These are phyloP conservation scores for Ailuropoda melanoleuca DNA, from an alignment of 2,113 vertebrate species.

Conservation along the genomic window DNA sequence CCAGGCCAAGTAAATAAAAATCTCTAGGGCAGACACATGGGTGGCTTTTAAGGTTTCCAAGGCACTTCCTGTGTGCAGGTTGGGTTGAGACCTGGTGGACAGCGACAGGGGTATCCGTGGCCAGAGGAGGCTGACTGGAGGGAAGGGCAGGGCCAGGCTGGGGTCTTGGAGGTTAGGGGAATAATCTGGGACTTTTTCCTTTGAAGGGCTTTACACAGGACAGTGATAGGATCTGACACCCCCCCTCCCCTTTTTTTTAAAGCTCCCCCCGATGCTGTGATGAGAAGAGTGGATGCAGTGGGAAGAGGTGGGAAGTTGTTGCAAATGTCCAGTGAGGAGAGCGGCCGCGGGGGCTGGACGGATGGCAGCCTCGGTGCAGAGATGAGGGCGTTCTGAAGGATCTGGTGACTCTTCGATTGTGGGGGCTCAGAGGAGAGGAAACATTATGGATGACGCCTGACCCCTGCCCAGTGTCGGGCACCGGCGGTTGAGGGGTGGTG, in stretches of 20 bases:
- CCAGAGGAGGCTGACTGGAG: neutral
- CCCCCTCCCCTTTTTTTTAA: too few relatives aligned
- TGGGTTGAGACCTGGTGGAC: neutral
- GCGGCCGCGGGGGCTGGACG: neutral
- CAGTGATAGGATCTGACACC: neutral
- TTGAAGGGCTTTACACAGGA: neutral
- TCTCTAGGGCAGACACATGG: neutral
- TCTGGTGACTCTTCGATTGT: neutral
- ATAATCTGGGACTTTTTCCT: neutral
- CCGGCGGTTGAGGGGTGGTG: neutral
- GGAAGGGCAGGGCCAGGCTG: neutral
- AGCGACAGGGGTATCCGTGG: accelerated
- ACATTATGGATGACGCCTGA: neutral
- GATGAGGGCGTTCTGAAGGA: neutral
- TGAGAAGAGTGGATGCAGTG: neutral
- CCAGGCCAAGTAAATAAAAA: neutral
- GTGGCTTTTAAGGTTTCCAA: neutral
- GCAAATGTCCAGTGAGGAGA: neutral
- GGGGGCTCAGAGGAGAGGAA: neutral
- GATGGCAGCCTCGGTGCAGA: too few relatives aligned
- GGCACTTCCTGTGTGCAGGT: neutral
- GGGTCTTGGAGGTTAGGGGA: neutral
- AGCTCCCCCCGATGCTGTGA: neutral
- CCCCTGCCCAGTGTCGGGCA: neutral
- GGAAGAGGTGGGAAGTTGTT: neutral